Conservation (phyloP, 2,888 invertebrate species). For the Anagyrus pseudococci region DNA sequence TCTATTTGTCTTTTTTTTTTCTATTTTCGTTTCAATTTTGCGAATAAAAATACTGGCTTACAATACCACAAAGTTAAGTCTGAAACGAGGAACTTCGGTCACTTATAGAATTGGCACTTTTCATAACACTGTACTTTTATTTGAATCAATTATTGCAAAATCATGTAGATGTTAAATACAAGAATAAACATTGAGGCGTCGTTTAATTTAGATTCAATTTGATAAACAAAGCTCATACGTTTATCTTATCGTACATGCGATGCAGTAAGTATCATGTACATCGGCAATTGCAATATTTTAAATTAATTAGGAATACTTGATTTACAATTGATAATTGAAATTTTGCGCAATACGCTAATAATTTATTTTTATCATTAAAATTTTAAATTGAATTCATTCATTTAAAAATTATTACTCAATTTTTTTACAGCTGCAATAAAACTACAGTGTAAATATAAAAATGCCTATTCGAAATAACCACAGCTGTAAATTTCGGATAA, state of each 20-base stretch:
- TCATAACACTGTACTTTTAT: slow-evolving; percentile 2
- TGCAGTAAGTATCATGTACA: background rate
- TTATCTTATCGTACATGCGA: background rate
- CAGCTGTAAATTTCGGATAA: slow-evolving; percentile 1
- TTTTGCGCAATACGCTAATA: background rate
- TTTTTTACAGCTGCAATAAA: too few species aligned
- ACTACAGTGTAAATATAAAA: slow-evolving; percentile 9
- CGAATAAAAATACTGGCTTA: slow-evolving; percentile 33
- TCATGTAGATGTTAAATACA: too few species aligned
- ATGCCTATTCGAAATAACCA: slow-evolving; percentile 11
- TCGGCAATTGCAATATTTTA: background rate
- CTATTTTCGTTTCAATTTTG: slow-evolving; percentile 4
- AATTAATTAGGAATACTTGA: background rate
- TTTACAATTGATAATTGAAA: background rate
- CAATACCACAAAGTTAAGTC: slow-evolving; percentile 19
- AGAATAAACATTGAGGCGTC: background rate
- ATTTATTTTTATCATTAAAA: background rate
- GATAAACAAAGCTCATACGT: background rate
- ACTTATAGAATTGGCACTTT: slow-evolving; percentile 17
- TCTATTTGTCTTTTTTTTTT: background rate
- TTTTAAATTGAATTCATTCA: too few species aligned
- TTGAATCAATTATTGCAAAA: background rate
- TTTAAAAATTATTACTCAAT: too few species aligned
- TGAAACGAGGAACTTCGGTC: slow-evolving; percentile 13
- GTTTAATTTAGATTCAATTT: background rate